Percentiles rank a stretch among this genome's conserved stretches.
Evolutionary conservation across 1,140 invertebrate genomes (phyloP).

Genomic region (Drosophila prosaltans): DNA sequence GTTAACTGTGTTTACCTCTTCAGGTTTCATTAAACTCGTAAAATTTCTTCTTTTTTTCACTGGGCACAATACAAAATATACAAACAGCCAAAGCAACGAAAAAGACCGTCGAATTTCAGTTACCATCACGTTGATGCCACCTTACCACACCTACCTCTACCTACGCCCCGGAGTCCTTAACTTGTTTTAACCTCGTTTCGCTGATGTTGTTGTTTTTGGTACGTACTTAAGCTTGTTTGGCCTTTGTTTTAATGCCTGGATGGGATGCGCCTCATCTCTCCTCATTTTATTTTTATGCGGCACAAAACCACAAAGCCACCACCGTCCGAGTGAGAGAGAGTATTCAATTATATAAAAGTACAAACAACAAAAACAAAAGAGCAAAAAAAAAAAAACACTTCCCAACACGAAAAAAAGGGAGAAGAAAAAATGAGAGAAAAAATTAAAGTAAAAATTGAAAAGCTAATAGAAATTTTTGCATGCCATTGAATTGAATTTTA

Average conservation of each 20-base stretch:
- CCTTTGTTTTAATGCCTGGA: slow-evolving; percentile 43
- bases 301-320: slow-evolving; percentile 35
- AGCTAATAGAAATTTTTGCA: slow-evolving; percentile 22
- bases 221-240: slow-evolving; percentile 53
- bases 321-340: background rate
- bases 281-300: slow-evolving; percentile 29
- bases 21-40: slow-evolving; percentile 64
- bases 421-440: background rate
- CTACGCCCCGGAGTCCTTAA: slow-evolving; percentile 52
- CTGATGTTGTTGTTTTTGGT: slow-evolving; percentile 44
- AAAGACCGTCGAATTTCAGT: slow-evolving; percentile 39
- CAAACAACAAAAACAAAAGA: background rate
- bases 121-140: slow-evolving; percentile 42
- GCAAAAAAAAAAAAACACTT: background rate
- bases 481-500: slow-evolving; percentile 41
- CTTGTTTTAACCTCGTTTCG: slow-evolving; percentile 62
- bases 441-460: slow-evolving; percentile 11
- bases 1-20: slow-evolving; percentile 60
- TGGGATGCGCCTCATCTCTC: slow-evolving; percentile 46
- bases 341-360: slow-evolving; percentile 44
- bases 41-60: slow-evolving; percentile 35
- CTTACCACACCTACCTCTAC: slow-evolving; percentile 21
- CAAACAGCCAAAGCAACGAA: slow-evolving; percentile 15
- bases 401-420: background rate
- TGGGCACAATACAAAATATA: slow-evolving; percentile 21